Evolutionary conservation across 2,888 invertebrate species (phyloP), one percentile per base, ranked within the genome.

Genomic region (Lomographa bimaculata): DNA sequence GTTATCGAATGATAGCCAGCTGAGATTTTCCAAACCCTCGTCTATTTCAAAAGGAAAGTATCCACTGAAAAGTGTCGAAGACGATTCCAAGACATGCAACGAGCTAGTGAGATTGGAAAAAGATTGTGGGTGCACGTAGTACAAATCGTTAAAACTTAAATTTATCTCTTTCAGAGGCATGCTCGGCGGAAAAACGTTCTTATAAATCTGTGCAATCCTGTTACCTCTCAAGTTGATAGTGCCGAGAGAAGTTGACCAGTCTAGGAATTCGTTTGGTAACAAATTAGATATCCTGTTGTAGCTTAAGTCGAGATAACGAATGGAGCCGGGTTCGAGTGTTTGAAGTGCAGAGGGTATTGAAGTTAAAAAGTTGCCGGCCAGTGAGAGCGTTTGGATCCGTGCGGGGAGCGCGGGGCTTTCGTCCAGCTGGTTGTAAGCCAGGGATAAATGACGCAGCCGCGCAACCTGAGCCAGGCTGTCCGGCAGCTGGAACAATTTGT

Each of bases 141-240:
- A 93, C 50, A 98, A 91, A 65, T 95, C 94, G 79, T 98, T 98
- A 80, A 97, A 97, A 71, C 97, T 97, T 53, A 98, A 86, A 81
- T 96, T 96, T 51, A 98, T 92, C 80, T 97, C 97, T 64, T 94
- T 94, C 55, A 98, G 91, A 54, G 94, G 92, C 50, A 92, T 92
- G 32, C 95, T 91, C 20, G 93, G 93, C 42, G 91, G 90, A 75
- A 97, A 95, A 53, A 94, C 92, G 62, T 92, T 92, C 51, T 92
- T 90, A 65, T 92, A 92, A 56, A 94, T 86, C 73, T 91, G 93
- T 17, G 94, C 94, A 54, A 97, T 93, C 73, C 94, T 92, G 75
- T 97, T 97, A 81, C 96, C 97, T 49, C 95, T 91, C 59, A 97
- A 86, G 57, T 96, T 91, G 46, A 97, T 90, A 54, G 96, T 96